Evolutionary conservation across 2,113 vertebrate genomes (phyloP).

Genomic region (Neoarius graeffei): DNA sequence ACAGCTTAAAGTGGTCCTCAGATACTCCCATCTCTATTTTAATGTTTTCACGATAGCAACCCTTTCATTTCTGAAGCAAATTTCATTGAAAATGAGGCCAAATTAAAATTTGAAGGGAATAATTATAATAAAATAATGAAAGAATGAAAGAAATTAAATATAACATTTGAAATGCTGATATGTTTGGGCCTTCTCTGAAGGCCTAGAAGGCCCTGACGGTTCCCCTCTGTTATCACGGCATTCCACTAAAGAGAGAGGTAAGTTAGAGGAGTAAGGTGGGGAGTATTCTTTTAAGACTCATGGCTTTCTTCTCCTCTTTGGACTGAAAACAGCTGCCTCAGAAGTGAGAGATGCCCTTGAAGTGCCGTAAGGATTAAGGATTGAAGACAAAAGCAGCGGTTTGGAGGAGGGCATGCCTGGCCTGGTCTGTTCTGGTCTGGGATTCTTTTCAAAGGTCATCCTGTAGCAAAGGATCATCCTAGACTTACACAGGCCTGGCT

Average conservation of each 20-base stretch:
- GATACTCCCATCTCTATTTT: too few relatives aligned
- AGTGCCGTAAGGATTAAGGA: conserved; percentile 67
- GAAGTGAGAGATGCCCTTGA: conserved; percentile 67
- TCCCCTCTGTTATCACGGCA: conserved; percentile 55
- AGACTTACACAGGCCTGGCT: conserved; percentile 58
- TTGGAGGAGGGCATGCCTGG: conserved; percentile 40
- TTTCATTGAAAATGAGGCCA: too few relatives aligned
- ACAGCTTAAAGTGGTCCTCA: too few relatives aligned
- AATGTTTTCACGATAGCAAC: too few relatives aligned
- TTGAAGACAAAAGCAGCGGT: conserved; percentile 67
- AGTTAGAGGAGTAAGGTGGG: conserved; percentile 31
- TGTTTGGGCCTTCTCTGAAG: too few relatives aligned
- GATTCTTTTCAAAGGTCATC: conserved; percentile 66
- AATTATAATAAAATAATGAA: too few relatives aligned
- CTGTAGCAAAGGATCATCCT: conserved; percentile 67
- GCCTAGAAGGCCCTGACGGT: too few relatives aligned
- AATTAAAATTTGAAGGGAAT: too few relatives aligned
- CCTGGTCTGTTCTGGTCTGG: conserved; percentile 59
- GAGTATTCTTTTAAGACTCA: conserved; percentile 57
- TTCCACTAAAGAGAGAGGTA: conserved; percentile 56
- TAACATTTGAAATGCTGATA: too few relatives aligned
- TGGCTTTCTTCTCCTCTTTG: conserved; percentile 59
- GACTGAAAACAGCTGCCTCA: conserved; percentile 67
- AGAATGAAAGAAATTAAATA: too few relatives aligned
- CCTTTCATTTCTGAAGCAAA: too few relatives aligned